Evolutionary conservation across 2,797 vertebrate genomes (phyloP), one percentile per base, ranked within the genome.

Genomic region (Diceros bicornis): DNA sequence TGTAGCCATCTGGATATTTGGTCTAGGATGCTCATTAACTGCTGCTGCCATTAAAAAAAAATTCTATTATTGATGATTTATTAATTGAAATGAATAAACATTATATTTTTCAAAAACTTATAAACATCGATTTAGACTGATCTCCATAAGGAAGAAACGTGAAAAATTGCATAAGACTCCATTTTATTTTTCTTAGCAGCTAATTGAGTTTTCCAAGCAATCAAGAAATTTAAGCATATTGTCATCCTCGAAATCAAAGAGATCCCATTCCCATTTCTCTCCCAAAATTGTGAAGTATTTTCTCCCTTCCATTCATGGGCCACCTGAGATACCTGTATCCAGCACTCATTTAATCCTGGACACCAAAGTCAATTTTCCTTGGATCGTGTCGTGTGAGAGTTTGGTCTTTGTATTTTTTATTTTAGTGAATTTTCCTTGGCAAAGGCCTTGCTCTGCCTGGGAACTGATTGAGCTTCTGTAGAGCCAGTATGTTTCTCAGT

Each of bases 401-500:
- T 85, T 90, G 90, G 41, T 92, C 94, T 98, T 89, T 75, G 55
- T 91, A 79, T 37, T 32, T 97, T 98, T 98, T 97, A 69, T 97
- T 98, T 97, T 66, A 32, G 97, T 95, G 95, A 77, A 95, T 98
- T 97, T 89, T 90, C 77, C 62, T 98, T 97, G 50, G 84, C 97
- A 94, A 90, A 98, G 77, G 23, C 79, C 93, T 95, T 97, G 66
- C 92, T 98, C 75, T 98, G 23, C 62, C 95, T 96, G 83, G 82
- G 91, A 97, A 62, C 86, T 50, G 21, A 87, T 29, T 97, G 97
- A 97, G 47, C 94, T 98, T 98, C 86, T 91, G 34, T 93, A 94
- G 87, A 96, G 96, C 72, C 72, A 98, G 52, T 94, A 98, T 98
- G 85, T 93, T 97, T 97, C 94, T 97, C 93, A 97, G 94, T 95